These are phyloP conservation scores for Danionella dracula DNA, from an alignment of 2,797 vertebrate genomes.

Conservation along the genomic window DNA sequence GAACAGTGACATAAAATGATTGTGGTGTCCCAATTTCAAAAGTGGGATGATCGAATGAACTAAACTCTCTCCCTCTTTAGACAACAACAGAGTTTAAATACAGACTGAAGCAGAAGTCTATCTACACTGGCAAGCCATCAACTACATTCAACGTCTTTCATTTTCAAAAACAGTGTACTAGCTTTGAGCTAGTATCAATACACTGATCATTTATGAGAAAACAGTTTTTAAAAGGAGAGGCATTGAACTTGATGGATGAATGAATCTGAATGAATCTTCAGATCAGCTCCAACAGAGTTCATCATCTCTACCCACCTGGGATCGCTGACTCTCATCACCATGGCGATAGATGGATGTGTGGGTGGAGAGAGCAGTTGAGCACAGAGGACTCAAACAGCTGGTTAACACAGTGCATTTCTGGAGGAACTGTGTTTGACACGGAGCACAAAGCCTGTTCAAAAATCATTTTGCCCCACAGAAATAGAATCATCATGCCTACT, in stretches of 20 bases:
- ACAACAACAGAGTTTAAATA: too few relatives aligned
- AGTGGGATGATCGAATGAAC: too few relatives aligned
- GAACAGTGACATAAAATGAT: too few relatives aligned
- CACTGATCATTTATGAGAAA: not conserved
- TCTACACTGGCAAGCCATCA: too few relatives aligned
- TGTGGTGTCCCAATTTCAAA: too few relatives aligned
- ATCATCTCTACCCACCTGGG: conserved; percentile 26
- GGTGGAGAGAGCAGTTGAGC: conserved; percentile 23
- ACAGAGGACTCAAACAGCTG: not conserved
- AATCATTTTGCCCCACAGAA: conserved; percentile 8
- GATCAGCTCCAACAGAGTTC: not conserved
- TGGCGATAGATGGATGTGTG: conserved; percentile 31
- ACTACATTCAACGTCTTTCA: too few relatives aligned
- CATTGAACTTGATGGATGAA: not conserved
- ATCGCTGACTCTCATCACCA: conserved; percentile 20
- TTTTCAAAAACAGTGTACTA: too few relatives aligned
- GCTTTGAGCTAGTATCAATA: not conserved
- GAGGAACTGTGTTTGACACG: conserved; percentile 15
- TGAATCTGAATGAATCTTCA: conserved; percentile 1
- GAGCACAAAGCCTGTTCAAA: conserved; percentile 4
- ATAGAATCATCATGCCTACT: conserved; percentile 1
- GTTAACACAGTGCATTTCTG: not conserved
- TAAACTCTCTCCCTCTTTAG: too few relatives aligned
- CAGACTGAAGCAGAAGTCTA: too few relatives aligned
- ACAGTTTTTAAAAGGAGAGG: not conserved